phyloP scores from a whole-genome alignment of 2,797 vertebrate species.

The Thaleichthys pacificus region DNA sequence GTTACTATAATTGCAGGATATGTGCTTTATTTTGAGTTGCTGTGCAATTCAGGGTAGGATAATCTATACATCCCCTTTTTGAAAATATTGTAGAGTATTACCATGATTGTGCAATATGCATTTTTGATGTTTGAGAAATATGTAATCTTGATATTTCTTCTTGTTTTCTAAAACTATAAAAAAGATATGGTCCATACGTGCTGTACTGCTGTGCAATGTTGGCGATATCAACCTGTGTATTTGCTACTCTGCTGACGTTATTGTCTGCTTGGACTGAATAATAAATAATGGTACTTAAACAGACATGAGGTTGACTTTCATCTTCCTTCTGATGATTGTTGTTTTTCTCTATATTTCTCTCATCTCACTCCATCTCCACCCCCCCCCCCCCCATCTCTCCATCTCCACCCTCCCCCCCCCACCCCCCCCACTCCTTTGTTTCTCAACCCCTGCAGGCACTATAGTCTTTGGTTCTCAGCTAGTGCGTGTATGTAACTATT shows the following conservation, averaged over 20 bases:
- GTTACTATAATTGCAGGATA: not conserved
- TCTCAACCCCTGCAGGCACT: not conserved
- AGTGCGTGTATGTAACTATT: too few relatives aligned
- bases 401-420: not conserved
- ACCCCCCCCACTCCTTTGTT: not conserved
- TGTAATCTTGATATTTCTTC: slow-evolving; percentile 16
- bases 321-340: slow-evolving; percentile 4
- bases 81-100: slow-evolving; percentile 1
- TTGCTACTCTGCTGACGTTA: slow-evolving; percentile 27
- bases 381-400: slow-evolving; percentile 1
- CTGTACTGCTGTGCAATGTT: slow-evolving; percentile 20
- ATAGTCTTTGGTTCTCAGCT: too few relatives aligned
- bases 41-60: slow-evolving; percentile 36
- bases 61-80: slow-evolving; percentile 11
- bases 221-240: slow-evolving; percentile 24
- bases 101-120: slow-evolving; percentile 31
- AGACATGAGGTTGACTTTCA: slow-evolving; percentile 5
- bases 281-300: slow-evolving; percentile 5
- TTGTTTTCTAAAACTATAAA: slow-evolving; percentile 13
- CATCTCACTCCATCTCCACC: not conserved
- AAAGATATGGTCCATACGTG: slow-evolving; percentile 12
- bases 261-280: slow-evolving; percentile 37
- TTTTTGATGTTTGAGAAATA: slow-evolving; percentile 22
- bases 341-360: not conserved
- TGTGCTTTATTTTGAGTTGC: slow-evolving; percentile 29